Percentiles rank a stretch among this genome's conserved stretches.
Conservation (phyloP, 2,113 vertebrate genomes). For the Cyprinodon variegatus region DNA sequence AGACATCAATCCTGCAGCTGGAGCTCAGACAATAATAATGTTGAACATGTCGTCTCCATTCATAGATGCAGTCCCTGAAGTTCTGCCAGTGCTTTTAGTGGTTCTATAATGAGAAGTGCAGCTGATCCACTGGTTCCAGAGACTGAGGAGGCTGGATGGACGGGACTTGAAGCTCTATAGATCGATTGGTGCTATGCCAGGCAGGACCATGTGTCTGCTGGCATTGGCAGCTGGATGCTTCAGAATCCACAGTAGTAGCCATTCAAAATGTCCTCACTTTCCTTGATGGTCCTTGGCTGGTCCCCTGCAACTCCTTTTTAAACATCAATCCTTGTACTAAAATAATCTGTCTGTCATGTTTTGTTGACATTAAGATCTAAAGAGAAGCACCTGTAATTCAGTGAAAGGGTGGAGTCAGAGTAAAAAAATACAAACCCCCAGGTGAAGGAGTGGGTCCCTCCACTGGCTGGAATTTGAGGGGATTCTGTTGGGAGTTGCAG, state of each 20-base stretch:
- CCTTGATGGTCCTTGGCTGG: no score
- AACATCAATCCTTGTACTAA: no score
- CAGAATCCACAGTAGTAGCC: constrained; percentile 5
- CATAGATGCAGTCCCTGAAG: constrained; percentile 28
- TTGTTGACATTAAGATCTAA: no score
- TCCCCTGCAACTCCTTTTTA: no score
- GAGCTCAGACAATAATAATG: constrained; percentile 58
- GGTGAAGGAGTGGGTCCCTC: no score
- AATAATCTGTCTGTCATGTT: no score
- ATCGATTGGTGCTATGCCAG: constrained; percentile 56
- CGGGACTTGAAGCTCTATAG: constrained; percentile 32
- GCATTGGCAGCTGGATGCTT: constrained; percentile 44
- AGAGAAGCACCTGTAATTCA: no score
- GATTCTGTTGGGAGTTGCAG: no score
- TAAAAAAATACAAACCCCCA: no score
- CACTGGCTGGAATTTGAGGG: no score
- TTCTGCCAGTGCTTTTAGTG: constrained; percentile 46
- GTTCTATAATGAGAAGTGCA: constrained; percentile 65
- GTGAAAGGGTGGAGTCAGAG: no score
- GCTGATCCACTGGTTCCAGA: constrained; percentile 52
- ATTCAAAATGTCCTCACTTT: no score
- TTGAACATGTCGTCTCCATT: constrained; percentile 50
- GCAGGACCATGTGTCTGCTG: constrained; percentile 30
- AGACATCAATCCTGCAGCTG: constrained; percentile 55
- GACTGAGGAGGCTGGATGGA: constrained; percentile 30